Base-by-base conservation (phyloP, 2,113 vertebrate genomes). In the Neolamprologus kungweensis region DNA sequence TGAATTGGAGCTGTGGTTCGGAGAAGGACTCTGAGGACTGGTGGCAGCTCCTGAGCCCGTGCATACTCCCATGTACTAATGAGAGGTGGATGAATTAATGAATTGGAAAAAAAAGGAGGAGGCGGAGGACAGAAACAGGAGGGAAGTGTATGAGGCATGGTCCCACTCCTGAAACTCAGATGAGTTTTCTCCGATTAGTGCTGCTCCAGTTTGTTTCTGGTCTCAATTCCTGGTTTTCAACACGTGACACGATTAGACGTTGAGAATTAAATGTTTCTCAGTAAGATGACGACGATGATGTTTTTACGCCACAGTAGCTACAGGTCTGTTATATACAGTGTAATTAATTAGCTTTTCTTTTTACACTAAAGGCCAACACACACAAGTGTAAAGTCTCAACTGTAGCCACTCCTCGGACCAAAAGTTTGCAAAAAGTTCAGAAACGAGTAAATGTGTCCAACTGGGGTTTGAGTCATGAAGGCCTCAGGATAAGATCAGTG, bases 401-500 rank as follows among this genome's bases (percentile, higher is more conserved):
- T 79, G 82, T 84, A 31, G 35, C 19, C n/a, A 23, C 28, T 82
- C 16, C 55, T 37, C 51, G 31, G 33, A 63, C 54, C 5, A 58
- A 85, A 73, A 92, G 91, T 93, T 92, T 90, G 71, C 80, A 85
- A 28, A 35, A 88, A 94, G 87, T 94, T 92, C 47, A 58, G 83
- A 81, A 35, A 87, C 86, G 80, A 88, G 45, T 83, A 81, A 87
- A 87, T 65, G 84, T 84, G 84, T 88, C 91, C 85, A 93, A 88
- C 71, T 80, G 88, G 81, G 85, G 80, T 88, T 91, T 93, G 93
- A 93, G 81, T 93, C 91, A 89, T 78, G 84, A 81, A 91, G 85
- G 93, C 91, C 88, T 58, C 2, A 63, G 87, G 85, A 90, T 91
- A 83, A 83, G 88, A 95, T 95, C 87, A 88, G 90, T 87, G 80